Conservation (phyloP, 2,113 vertebrate genomes). For the Zosterops borbonicus region DNA sequence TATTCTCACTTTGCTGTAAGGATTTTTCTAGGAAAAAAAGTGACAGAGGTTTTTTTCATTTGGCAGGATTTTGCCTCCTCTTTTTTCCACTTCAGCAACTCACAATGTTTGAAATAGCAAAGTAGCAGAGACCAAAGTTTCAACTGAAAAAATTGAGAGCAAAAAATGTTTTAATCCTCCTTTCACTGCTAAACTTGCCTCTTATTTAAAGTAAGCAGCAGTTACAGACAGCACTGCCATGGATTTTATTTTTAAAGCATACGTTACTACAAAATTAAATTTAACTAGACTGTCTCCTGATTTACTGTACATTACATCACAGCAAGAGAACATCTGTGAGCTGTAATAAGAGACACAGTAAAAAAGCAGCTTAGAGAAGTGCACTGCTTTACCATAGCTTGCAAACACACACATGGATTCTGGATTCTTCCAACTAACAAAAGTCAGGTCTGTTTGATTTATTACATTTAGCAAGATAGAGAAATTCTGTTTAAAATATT, state of each 20-base stretch:
- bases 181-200: background rate
- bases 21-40: background rate
- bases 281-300: conserved; percentile 11
- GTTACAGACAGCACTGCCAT: background rate
- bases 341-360: background rate
- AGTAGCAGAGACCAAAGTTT: background rate
- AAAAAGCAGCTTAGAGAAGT: background rate
- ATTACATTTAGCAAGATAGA: background rate
- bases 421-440: background rate
- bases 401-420: background rate
- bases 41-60: background rate
- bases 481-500: background rate
- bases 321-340: conserved; percentile 20
- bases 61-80: background rate
- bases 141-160: background rate
- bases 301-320: conserved; percentile 33
- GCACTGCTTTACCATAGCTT: background rate
- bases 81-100: background rate
- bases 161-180: background rate
- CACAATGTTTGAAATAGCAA: background rate
- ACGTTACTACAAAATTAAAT: background rate
- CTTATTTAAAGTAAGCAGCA: background rate
- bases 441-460: background rate
- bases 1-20: background rate
- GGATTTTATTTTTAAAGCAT: conserved; percentile 29